Evolutionary conservation across 2,113 vertebrate genomes (phyloP), one percentile per base, ranked within the genome.

Genomic region (Catagonus wagneri): DNA sequence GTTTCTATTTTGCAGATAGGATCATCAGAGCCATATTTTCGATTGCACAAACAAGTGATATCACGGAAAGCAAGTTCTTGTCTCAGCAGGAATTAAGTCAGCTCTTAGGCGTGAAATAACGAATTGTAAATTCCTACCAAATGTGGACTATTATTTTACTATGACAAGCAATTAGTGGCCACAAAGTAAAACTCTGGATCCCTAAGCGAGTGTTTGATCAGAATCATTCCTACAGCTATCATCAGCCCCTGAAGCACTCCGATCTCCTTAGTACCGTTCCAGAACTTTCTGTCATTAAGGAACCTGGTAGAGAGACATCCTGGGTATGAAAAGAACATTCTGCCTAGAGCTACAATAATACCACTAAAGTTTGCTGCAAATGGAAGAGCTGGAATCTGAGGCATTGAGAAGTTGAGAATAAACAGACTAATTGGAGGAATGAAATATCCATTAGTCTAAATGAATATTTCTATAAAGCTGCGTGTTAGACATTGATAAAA

Each of bases 401-500:
- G 79, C 63, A 76, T 93, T 98, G 86, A 89, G 80, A 96, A 93
- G 93, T 87, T 96, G 92, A 90, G 95, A 96, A 96, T 97, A 97
- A 96, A 97, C 89, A 97, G 89, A 90, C 89, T 96, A 97, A 97
- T 97, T 93, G 93, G 81, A 92, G 87, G 81, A 97, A 98, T 97
- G 96, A 97, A 98, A 96, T 95, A 97, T 79, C 98, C 97, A 97
- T 97, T 97, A 97, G 97, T 96, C 95, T 96, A 97, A 98, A 97
- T 96, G 97, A 97, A 97, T 96, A 97, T 96, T 98, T 96, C 96
- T 96, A 95, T 95, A 97, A 97, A 97, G 86, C 92, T 90, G 86
- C 95, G 95, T 95, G 97, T 94, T 96, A 97, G 97, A 97, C 97
- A 90, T 97, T 98, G 97, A 98, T 98, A 98, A 98, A 98, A 97